A percentile compares a stretch with the other conserved stretches of the same genome.
These are phyloP conservation scores for Crenuchus spilurus DNA, from an alignment of 2,797 vertebrate genomes.

Conservation along the genomic window DNA sequence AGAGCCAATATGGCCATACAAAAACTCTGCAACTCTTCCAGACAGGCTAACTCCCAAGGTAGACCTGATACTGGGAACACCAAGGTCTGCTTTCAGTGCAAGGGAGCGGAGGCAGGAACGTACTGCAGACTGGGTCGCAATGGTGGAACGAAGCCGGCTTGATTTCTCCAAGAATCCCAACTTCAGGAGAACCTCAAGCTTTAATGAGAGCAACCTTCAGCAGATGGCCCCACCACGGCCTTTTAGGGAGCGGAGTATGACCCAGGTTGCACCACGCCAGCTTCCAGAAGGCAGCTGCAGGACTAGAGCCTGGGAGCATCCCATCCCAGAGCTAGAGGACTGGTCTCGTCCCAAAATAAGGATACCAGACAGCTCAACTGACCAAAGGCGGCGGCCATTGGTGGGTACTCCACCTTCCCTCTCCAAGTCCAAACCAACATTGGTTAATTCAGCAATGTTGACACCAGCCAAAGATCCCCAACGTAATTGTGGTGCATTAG, in stretches of 20 bases:
- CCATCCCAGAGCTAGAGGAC: slow-evolving; percentile 75
- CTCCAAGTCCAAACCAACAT: slow-evolving; percentile 35
- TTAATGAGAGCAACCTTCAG: slow-evolving; percentile 85
- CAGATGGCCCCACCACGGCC: slow-evolving; percentile 72
- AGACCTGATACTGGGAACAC: slow-evolving; percentile 70
- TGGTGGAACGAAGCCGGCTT: slow-evolving; percentile 76
- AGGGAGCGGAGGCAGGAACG: slow-evolving; percentile 76
- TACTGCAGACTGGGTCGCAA: slow-evolving; percentile 82
- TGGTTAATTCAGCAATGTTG: slow-evolving; percentile 27
- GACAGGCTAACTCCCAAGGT: slow-evolving; percentile 77
- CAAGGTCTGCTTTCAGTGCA: slow-evolving; percentile 65
- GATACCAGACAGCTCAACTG: slow-evolving; percentile 43
- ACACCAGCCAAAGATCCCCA: slow-evolving; percentile 31
- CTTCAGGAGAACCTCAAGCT: slow-evolving; percentile 92
- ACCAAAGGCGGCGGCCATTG: slow-evolving; percentile 70
- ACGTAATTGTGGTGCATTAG: slow-evolving; percentile 16
- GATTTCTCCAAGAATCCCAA: slow-evolving; percentile 76
- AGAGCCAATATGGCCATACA: slow-evolving; percentile 73
- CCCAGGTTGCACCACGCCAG: slow-evolving; percentile 85
- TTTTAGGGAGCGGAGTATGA: slow-evolving; percentile 93
- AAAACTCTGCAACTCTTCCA: slow-evolving; percentile 57
- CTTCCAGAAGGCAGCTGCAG: slow-evolving; percentile 81
- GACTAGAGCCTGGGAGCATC: slow-evolving; percentile 78
- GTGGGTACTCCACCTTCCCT: slow-evolving; percentile 58
- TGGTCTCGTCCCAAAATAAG: slow-evolving; percentile 66